Percentiles rank a stretch among this genome's conserved stretches.
These are phyloP conservation scores for Eucidaris tribuloides DNA, from an alignment of 35 echinoderm and acorn worm genomes.

Conservation along the genomic window DNA sequence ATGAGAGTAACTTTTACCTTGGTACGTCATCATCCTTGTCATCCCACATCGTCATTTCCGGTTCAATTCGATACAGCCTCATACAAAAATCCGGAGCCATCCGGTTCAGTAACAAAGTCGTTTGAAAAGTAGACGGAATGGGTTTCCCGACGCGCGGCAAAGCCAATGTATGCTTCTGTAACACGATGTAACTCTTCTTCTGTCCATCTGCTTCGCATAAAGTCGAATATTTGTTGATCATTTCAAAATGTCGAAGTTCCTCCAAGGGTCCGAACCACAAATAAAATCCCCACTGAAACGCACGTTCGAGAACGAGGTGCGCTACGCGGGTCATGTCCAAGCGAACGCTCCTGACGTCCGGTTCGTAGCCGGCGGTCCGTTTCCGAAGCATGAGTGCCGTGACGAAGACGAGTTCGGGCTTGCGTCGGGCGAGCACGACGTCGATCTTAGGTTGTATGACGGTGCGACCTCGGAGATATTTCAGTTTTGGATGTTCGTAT, in stretches of 20 bases:
- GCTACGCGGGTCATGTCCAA: conserved; percentile 90
- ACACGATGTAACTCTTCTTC: conserved; percentile 73
- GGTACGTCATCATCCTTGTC: conserved; percentile 77
- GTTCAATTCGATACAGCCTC: conserved; percentile 79
- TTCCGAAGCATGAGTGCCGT: conserved; percentile 71
- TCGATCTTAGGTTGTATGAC: conserved; percentile 84
- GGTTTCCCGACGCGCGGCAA: conserved; percentile 84
- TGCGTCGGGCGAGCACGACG: conserved; percentile 66
- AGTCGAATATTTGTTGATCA: conserved; percentile 59
- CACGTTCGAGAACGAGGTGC: conserved; percentile 74
- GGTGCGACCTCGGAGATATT: conserved; percentile 75
- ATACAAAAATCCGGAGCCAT: conserved; percentile 78
- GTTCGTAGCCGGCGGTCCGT: conserved; percentile 63
- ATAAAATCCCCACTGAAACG: conserved; percentile 82
- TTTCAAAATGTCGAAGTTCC: conserved; percentile 70
- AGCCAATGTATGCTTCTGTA: conserved; percentile 61
- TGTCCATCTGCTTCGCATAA: conserved; percentile 62
- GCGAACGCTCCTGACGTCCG: conserved; percentile 61
- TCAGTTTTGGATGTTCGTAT: conserved; percentile 71
- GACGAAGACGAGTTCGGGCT: conserved; percentile 66
- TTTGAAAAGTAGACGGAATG: conserved; percentile 69
- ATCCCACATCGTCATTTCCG: conserved; percentile 97
- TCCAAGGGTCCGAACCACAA: conserved; percentile 83
- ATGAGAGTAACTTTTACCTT: conserved; percentile 1
- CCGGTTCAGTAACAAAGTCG: conserved; percentile 70